A percentile compares a stretch with the other conserved stretches of the same genome.
Evolutionary conservation across 2,888 invertebrate species (phyloP).

Genomic region (Dynastes tityus): DNA sequence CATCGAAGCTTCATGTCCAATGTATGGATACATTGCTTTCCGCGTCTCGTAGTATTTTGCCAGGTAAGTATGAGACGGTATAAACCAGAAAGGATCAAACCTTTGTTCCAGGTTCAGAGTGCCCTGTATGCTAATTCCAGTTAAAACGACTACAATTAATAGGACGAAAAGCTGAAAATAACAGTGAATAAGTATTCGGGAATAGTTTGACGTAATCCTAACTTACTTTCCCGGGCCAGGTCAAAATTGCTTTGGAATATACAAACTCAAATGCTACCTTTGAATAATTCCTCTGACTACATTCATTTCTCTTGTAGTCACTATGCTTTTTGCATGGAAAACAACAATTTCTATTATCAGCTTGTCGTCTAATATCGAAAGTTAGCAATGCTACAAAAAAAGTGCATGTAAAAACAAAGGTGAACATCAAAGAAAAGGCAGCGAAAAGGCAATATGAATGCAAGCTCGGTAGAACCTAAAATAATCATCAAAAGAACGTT

Average conservation of each 20-base stretch:
- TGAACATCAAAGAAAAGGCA: conserved; percentile 82
- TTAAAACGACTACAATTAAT: conserved; percentile 74
- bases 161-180: conserved; percentile 73
- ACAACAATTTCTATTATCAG: conserved; percentile 77
- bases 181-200: too few species aligned
- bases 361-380: conserved; percentile 79
- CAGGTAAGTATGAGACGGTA: conserved; percentile 81
- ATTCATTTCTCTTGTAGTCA: conserved; percentile 71
- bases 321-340: conserved; percentile 79
- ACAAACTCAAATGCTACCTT: conserved; percentile 73
- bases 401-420: conserved; percentile 84
- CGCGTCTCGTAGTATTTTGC: conserved; percentile 75
- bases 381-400: conserved; percentile 86
- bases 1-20: conserved; percentile 77
- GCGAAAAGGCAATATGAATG: conserved; percentile 89
- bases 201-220: too few species aligned
- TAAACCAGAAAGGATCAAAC: conserved; percentile 87
- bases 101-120: conserved; percentile 80
- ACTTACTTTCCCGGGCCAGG: conserved; percentile 77
- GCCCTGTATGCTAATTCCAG: conserved; percentile 77
- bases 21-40: conserved; percentile 77
- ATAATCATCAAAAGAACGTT: conserved; percentile 8
- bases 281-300: conserved; percentile 75
- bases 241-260: conserved; percentile 79
- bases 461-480: conserved; percentile 83